Evolutionary conservation across 2,888 invertebrate genomes (phyloP), one percentile per base, ranked within the genome.

Genomic region (Petrolisthes manimaculis): DNA sequence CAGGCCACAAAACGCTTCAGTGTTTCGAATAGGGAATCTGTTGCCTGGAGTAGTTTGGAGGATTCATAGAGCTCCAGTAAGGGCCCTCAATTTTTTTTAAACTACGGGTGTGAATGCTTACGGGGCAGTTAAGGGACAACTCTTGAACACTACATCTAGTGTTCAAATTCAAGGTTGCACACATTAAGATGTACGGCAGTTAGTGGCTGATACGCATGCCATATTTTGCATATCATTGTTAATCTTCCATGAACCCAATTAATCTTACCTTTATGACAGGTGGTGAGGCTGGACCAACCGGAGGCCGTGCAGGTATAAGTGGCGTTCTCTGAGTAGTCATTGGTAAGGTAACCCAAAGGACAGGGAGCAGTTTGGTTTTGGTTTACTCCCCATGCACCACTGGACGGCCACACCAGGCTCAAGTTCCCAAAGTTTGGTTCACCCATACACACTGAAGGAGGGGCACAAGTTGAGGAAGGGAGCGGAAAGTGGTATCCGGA

Each of bases 401-500:
- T n/a, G 21, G 12, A 18, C 6, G 71, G 71, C 71, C 71, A 71
- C 6, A 21, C n/a, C 18, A 71, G 71, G n/a, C 6, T 71, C 6
- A 71, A 14, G 1, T 12, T 71, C 14, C 18, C n/a, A n/a, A n/a
- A 71, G 71, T 12, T 6, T 71, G 71, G 71, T n/a, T 71, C 6
- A 71, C 71, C 71, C 71, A 21, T 71, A n/a, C 71, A 71, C 71
- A 71, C 71, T 71, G 71, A 6, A 71, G n/a, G 9, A 12, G 61
- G 61, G 61, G 61, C 18, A 9, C 37, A 37, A 37, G 37, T 37
- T 12, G 61, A 61, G 61, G 9, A 18, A 61, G 61, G 61, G 61
- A 61, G 3, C 18, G 61, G 61, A 18, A 12, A 12, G 61, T 61
- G 9, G 18, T 37, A 37, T 0, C 37, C 37, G 37, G 37, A 37